A percentile compares a stretch with the other conserved stretches of the same genome.
These are phyloP conservation scores for Ctenopoma multispine DNA, from an alignment of 2,797 vertebrate genomes.

Conservation along the genomic window DNA sequence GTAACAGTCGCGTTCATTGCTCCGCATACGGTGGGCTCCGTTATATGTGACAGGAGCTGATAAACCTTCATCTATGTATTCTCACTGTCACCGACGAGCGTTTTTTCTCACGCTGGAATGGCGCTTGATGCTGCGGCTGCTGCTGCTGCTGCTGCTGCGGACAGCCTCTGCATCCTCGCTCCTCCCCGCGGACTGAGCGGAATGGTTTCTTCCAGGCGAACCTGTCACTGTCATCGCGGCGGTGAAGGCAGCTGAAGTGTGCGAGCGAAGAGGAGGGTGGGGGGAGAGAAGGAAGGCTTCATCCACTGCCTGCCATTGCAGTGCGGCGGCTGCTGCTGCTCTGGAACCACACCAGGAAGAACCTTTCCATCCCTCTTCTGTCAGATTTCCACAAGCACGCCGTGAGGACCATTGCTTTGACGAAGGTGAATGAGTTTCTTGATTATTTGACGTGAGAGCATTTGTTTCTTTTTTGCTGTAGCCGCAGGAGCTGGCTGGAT, in stretches of 20 bases:
- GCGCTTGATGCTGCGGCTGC: constrained; percentile 64
- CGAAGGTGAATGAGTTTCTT: constrained; percentile 73
- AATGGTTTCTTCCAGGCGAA: constrained; percentile 86
- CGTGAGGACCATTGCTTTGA: constrained; percentile 73
- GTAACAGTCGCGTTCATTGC: constrained; percentile 37
- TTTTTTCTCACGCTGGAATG: constrained; percentile 57
- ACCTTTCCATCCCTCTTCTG: constrained; percentile 42
- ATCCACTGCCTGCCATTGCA: constrained; percentile 86
- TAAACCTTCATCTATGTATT: constrained; percentile 11
- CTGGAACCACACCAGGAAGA: constrained; percentile 73
- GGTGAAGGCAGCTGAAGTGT: constrained; percentile 79
- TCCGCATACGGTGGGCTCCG: not conserved
- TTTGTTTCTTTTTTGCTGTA: constrained; percentile 16
- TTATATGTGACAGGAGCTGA: constrained; percentile 3
- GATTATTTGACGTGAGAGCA: constrained; percentile 32
- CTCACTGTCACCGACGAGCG: constrained; percentile 25
- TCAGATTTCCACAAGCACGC: constrained; percentile 65
- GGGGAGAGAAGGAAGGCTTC: constrained; percentile 66
- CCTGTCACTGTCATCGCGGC: constrained; percentile 83
- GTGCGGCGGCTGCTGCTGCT: constrained; percentile 82
- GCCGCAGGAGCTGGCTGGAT: constrained; percentile 60
- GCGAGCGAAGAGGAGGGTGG: constrained; percentile 62
- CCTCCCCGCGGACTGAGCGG: constrained; percentile 68
- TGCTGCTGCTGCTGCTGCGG: constrained; percentile 53
- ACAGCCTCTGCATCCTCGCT: constrained; percentile 57